These are phyloP conservation scores for Gasterosteus aculeatus DNA, from an alignment of 2,113 vertebrate genomes.

Conservation along the genomic window DNA sequence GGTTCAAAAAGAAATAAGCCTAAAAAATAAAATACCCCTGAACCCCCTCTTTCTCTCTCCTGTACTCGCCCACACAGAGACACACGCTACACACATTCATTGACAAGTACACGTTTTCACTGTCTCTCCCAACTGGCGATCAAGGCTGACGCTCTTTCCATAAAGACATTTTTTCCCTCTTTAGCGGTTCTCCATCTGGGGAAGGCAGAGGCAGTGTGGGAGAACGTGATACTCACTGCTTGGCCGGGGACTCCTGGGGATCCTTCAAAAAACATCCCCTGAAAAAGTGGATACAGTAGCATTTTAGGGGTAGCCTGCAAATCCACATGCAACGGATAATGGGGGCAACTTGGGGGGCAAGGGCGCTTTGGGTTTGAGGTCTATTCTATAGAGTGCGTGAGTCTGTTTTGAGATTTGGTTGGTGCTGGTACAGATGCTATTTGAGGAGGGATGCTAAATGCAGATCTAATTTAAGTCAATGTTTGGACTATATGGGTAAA, in stretches of 20 bases:
- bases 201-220: constrained; percentile 66
- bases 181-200: constrained; percentile 77
- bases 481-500: constrained; percentile 39
- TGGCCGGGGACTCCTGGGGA: constrained; percentile 91
- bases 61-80: constrained; percentile 30
- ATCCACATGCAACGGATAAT: constrained; percentile 49
- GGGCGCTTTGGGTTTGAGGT: constrained; percentile 47
- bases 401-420: constrained; percentile 39
- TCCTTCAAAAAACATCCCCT: constrained; percentile 99
- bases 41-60: constrained; percentile 12
- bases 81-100: constrained; percentile 42
- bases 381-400: constrained; percentile 9
- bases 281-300: constrained; percentile 74
- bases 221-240: constrained; percentile 86
- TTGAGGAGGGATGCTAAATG: constrained; percentile 21
- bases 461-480: constrained; percentile 45
- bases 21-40: constrained; percentile 53
- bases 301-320: constrained; percentile 61
- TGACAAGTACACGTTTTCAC: constrained; percentile 56
- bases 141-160: constrained; percentile 72
- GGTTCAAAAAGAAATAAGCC: constrained; percentile 55
- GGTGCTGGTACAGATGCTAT: constrained; percentile 32
- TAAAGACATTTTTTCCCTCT: constrained; percentile 72
- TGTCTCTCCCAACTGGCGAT: constrained; percentile 59
- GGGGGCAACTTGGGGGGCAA: neutral